Conservation (phyloP, 2,888 invertebrate species). For the Tenodera sinensis region DNA sequence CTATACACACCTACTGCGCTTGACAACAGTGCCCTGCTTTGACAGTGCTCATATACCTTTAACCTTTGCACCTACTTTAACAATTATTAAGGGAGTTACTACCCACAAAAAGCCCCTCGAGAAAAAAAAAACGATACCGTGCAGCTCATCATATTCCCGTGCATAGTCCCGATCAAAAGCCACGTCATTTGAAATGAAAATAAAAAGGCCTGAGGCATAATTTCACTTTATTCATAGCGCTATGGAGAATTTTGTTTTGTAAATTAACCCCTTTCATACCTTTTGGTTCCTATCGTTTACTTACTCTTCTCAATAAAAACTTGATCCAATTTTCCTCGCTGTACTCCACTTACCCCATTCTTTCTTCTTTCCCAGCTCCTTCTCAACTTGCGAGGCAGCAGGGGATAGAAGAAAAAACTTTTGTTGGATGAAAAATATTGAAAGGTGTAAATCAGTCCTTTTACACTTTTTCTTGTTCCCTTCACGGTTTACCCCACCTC, state of each 20-base stretch:
- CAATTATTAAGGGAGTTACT: too few species aligned
- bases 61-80: too few species aligned
- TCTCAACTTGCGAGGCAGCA: neutral
- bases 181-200: neutral
- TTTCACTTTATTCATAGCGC: neutral
- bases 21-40: too few species aligned
- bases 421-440: slow-evolving; percentile 15
- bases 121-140: too few species aligned
- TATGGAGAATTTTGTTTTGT: neutral
- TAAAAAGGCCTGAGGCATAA: neutral
- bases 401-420: neutral
- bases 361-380: neutral
- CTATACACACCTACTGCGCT: too few species aligned
- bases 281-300: neutral
- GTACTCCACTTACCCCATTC: neutral
- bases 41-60: too few species aligned
- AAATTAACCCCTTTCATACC: neutral
- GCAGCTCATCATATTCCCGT: too few species aligned
- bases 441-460: slow-evolving; percentile 18
- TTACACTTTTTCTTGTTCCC: neutral
- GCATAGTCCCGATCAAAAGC: neutral
- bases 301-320: neutral
- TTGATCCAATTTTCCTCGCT: neutral
- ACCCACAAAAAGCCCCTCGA: too few species aligned
- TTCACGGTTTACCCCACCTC: neutral